These are phyloP conservation scores for Brotula barbata DNA, from an alignment of 2,797 vertebrate species.

Conservation along the genomic window DNA sequence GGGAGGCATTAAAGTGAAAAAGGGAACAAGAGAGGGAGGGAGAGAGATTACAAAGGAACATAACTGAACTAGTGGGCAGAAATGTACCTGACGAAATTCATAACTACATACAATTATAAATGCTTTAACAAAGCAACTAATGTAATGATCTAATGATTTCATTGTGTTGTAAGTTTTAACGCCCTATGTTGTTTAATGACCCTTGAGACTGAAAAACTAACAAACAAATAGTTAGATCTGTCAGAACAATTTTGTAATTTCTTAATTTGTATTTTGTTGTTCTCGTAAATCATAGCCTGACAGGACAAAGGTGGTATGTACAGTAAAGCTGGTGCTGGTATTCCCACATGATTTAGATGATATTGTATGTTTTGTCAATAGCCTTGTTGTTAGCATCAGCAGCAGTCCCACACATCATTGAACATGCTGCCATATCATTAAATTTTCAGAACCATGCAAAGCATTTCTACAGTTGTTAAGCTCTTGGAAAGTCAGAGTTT, in stretches of 20 bases:
- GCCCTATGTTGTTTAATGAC: too few relatives aligned
- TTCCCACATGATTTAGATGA: constrained; percentile 39
- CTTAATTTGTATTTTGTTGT: neutral
- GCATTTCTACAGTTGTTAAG: neutral
- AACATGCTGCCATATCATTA: constrained; percentile 4
- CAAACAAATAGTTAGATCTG: too few relatives aligned
- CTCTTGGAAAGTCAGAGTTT: too few relatives aligned
- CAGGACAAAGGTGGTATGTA: neutral
- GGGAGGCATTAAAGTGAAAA: constrained; percentile 59
- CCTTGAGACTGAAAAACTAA: too few relatives aligned
- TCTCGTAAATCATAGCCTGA: neutral
- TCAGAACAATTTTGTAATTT: neutral
- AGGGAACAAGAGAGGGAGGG: constrained; percentile 42
- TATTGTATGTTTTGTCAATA: constrained; percentile 77
- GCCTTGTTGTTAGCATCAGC: constrained; percentile 66
- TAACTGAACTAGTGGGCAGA: constrained; percentile 20
- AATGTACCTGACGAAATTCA: too few relatives aligned
- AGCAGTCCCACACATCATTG: constrained; percentile 21
- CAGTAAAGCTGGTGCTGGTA: constrained; percentile 4
- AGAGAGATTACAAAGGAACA: constrained; percentile 50
- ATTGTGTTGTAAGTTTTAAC: neutral
- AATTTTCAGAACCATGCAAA: neutral
- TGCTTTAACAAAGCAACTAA: neutral
- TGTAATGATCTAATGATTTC: neutral
- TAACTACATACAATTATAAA: too few relatives aligned